Conservation (phyloP, 2,113 vertebrate genomes). For the Eurypyga helias region DNA sequence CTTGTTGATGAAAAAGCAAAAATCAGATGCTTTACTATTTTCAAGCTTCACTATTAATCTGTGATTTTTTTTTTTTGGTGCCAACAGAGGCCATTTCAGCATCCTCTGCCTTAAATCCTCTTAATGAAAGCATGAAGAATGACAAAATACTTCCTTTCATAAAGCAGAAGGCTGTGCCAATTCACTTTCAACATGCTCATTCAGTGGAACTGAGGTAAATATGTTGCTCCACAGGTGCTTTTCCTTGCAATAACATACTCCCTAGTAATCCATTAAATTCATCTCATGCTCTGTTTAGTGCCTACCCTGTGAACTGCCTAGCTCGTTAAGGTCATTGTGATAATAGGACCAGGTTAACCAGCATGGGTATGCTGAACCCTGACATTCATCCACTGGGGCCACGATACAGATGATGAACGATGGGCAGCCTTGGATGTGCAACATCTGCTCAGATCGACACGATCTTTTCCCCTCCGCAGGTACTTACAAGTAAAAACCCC, state of each 20-base stretch:
- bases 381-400: slow-evolving; percentile 3
- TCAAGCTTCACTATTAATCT: slow-evolving; percentile 72
- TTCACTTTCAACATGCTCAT: slow-evolving; percentile 46
- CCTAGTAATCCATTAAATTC: slow-evolving; percentile 62
- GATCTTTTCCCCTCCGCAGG: background rate
- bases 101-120: slow-evolving; percentile 67
- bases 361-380: slow-evolving; percentile 20
- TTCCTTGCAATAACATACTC: slow-evolving; percentile 44
- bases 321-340: slow-evolving; percentile 34
- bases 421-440: background rate
- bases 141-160: slow-evolving; percentile 54
- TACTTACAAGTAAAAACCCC: background rate
- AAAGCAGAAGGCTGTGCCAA: slow-evolving; percentile 46
- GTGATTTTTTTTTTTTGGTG: slow-evolving; percentile 34
- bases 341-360: slow-evolving; percentile 52
- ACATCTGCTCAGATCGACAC: background rate
- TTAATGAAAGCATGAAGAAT: slow-evolving; percentile 68
- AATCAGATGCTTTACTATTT: slow-evolving; percentile 75
- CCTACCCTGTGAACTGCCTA: slow-evolving; percentile 41
- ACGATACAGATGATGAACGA: background rate
- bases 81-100: slow-evolving; percentile 60
- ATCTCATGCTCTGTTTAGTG: slow-evolving; percentile 50
- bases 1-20: slow-evolving; percentile 75
- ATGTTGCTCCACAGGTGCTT: slow-evolving; percentile 67
- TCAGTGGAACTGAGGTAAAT: slow-evolving; percentile 58